Conservation (phyloP, 2,797 vertebrate species). For the Muscicapa comitata region DNA sequence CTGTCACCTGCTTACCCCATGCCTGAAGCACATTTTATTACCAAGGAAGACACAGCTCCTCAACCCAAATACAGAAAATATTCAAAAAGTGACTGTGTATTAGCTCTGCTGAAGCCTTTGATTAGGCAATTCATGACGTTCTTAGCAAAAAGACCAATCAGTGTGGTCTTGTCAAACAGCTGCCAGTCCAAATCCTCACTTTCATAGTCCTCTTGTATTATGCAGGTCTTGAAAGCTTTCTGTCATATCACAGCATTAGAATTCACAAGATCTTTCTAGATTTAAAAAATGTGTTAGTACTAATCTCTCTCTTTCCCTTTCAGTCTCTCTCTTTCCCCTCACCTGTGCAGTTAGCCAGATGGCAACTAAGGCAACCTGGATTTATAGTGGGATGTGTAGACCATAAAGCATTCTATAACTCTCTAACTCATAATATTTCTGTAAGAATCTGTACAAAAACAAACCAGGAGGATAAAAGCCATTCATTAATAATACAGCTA, state of each 20-base stretch:
- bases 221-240: neutral
- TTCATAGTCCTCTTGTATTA: neutral
- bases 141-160: neutral
- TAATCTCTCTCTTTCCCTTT: neutral
- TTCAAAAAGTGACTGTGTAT: neutral
- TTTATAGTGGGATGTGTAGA: neutral
- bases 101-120: neutral
- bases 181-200: neutral
- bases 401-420: neutral
- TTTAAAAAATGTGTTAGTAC: neutral
- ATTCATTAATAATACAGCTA: neutral
- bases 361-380: conserved; percentile 48
- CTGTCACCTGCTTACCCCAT: neutral
- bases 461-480: neutral
- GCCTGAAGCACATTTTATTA: neutral
- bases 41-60: neutral
- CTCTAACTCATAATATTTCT: neutral
- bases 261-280: neutral
- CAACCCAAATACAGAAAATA: neutral
- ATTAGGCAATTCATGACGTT: neutral
- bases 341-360: conserved; percentile 37
- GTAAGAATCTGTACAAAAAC: neutral
- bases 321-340: neutral
- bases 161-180: neutral
- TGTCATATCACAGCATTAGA: neutral